Evolutionary conservation across 2,888 invertebrate genomes (phyloP).

Genomic region (Orchesella flavescens): DNA sequence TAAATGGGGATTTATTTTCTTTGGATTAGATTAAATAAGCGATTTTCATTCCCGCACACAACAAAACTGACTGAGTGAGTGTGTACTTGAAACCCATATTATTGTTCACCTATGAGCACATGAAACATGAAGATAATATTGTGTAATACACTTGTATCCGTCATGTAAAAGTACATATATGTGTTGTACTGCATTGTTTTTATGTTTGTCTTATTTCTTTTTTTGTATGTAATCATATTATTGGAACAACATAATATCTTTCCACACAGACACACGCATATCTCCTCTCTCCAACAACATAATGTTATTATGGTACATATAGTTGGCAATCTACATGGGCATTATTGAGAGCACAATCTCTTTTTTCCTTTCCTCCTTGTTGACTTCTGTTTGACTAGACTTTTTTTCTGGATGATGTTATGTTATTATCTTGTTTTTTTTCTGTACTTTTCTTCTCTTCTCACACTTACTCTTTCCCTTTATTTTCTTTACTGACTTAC

Average conservation of each 20-base stretch:
- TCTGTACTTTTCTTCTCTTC: conserved; percentile 6
- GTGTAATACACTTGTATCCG: not conserved
- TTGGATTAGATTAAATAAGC: conserved; percentile 76
- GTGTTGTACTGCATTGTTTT: too few species aligned
- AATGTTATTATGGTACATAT: conserved; percentile 11
- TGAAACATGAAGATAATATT: not conserved
- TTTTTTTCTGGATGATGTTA: conserved; percentile 42
- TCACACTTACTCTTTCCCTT: not conserved
- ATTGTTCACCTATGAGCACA: conserved; percentile 1
- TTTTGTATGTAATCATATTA: conserved; percentile 7
- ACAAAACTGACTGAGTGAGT: conserved; percentile 4
- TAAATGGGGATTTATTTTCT: conserved; percentile 77
- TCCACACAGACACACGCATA: not conserved
- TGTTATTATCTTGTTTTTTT: conserved; percentile 44
- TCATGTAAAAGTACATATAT: not conserved
- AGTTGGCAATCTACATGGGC: conserved; percentile 49
- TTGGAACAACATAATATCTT: conserved; percentile 30
- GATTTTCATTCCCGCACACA: conserved; percentile 63
- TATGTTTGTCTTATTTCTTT: not conserved
- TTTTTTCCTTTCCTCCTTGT: conserved; percentile 19
- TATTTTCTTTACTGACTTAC: not conserved
- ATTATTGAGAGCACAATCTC: conserved; percentile 50
- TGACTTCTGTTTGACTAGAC: conserved; percentile 10
- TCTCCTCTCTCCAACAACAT: not conserved
- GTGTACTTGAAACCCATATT: not conserved